A percentile compares a stretch with the other conserved stretches of the same genome.
phyloP scores from a whole-genome alignment of 1,140 invertebrate species.

The Drosophila equinoxialis region DNA sequence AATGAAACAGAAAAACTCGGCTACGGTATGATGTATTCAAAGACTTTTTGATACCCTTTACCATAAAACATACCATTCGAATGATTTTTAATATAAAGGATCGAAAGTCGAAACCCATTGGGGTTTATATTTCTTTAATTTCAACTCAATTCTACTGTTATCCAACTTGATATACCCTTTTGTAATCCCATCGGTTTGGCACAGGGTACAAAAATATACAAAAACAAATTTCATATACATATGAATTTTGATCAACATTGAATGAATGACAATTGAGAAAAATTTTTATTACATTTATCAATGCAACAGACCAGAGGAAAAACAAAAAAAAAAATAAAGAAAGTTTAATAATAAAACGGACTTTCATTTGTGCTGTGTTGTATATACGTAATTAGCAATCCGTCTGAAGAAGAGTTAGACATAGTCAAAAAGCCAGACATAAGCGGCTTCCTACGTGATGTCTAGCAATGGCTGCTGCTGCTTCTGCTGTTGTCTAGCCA shows the following conservation, averaged over 20 bases:
- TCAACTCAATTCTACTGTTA: no score
- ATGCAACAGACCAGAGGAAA: constrained; percentile 5
- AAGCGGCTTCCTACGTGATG: constrained; percentile 23
- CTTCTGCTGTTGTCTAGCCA: constrained; percentile 20
- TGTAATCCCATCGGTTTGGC: not conserved
- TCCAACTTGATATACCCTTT: not conserved
- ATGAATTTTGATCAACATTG: constrained; percentile 61
- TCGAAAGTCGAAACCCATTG: no score
- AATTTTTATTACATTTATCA: constrained; percentile 76
- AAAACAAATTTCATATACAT: constrained; percentile 40
- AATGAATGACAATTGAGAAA: constrained; percentile 57
- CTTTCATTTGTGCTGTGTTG: constrained; percentile 14
- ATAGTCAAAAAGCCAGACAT: constrained; percentile 46
- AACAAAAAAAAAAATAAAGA: not conserved
- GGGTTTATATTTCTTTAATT: no score
- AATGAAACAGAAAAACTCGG: constrained; percentile 11
- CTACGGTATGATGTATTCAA: constrained; percentile 12
- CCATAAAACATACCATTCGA: no score
- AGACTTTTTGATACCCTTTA: not conserved
- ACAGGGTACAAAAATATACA: constrained; percentile 17
- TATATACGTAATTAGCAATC: constrained; percentile 35
- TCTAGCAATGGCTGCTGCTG: constrained; percentile 14
- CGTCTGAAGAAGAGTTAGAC: constrained; percentile 45
- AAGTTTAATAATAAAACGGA: constrained; percentile 12
- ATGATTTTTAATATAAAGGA: no score